phyloP scores from a whole-genome alignment of 1,140 invertebrate genomes.

The Danaus melanippus region DNA sequence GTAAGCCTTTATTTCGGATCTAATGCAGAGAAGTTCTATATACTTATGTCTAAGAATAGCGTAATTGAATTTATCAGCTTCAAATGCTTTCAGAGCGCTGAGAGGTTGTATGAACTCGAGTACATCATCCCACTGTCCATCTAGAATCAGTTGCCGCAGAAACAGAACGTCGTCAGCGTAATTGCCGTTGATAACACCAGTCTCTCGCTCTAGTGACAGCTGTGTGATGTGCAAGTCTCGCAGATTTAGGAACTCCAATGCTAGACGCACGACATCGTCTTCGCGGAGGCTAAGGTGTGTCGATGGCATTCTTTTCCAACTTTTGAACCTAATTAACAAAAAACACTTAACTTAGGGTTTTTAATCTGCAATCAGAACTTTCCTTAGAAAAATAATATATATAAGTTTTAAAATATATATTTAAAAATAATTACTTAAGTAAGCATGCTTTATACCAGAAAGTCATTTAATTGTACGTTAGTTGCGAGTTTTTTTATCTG shows the following conservation, averaged over 20 bases:
- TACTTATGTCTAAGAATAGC: constrained; percentile 94
- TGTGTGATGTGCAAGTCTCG: constrained; percentile 92
- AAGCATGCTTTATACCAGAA: too few relatives aligned
- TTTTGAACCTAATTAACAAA: too few relatives aligned
- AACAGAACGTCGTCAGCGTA: constrained; percentile 94
- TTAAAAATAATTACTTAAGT: too few relatives aligned
- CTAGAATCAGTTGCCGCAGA: constrained; percentile 92
- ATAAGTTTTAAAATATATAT: too few relatives aligned
- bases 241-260: constrained; percentile 94
- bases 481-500: too few relatives aligned
- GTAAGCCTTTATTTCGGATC: constrained; percentile 82
- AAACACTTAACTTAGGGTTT: too few relatives aligned
- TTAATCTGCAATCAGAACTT: too few relatives aligned
- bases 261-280: constrained; percentile 91
- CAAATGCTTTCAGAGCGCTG: constrained; percentile 85
- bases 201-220: constrained; percentile 93
- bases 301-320: constrained; percentile 76
- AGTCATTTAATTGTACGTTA: too few relatives aligned
- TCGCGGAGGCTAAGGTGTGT: constrained; percentile 88
- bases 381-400: too few relatives aligned
- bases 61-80: constrained; percentile 87
- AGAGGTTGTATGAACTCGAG: constrained; percentile 96
- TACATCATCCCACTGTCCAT: constrained; percentile 98
- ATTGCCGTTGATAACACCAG: constrained; percentile 94
- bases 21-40: constrained; percentile 94